A percentile compares a stretch with the other conserved stretches of the same genome.
Evolutionary conservation across 2,888 invertebrate species (phyloP).

Genomic region (Tyria jacobaeae): DNA sequence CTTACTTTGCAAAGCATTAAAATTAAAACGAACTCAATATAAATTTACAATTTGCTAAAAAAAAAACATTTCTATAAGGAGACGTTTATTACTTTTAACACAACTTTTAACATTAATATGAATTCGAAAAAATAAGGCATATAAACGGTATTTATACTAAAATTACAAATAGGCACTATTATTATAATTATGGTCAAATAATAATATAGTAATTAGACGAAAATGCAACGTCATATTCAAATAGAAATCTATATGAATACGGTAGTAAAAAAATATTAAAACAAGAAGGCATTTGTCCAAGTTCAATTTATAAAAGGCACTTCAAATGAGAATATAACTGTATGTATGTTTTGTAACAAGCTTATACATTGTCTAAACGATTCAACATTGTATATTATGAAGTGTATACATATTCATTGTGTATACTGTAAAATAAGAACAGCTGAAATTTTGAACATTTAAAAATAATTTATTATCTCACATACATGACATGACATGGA

Average conservation of each 20-base stretch:
- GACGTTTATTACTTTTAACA: constrained; percentile 16
- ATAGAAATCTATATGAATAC: constrained; percentile 43
- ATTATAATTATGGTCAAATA: constrained; percentile 53
- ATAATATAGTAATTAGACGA: constrained; percentile 41
- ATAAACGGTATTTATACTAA: constrained; percentile 53
- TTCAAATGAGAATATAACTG: constrained; percentile 33
- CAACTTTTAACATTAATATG: constrained; percentile 26
- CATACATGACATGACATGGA: too few species aligned
- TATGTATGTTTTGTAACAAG: constrained; percentile 40
- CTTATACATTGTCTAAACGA: constrained; percentile 31
- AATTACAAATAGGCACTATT: constrained; percentile 57
- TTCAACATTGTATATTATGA: constrained; percentile 43
- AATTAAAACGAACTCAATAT: too few species aligned
- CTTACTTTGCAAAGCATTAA: too few species aligned
- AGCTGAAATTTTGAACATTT: constrained; percentile 19
- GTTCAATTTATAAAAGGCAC: constrained; percentile 49
- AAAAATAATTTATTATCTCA: too few species aligned
- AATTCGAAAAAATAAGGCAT: constrained; percentile 57
- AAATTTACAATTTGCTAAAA: background rate
- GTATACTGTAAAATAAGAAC: constrained; percentile 28
- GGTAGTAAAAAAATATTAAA: constrained; percentile 41
- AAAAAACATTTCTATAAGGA: background rate
- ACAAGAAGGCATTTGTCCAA: constrained; percentile 52
- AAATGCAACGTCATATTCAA: constrained; percentile 52
- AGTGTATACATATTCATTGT: constrained; percentile 28